Evolutionary conservation across 2,888 invertebrate species (phyloP).

Genomic region (Hetaerina titia): DNA sequence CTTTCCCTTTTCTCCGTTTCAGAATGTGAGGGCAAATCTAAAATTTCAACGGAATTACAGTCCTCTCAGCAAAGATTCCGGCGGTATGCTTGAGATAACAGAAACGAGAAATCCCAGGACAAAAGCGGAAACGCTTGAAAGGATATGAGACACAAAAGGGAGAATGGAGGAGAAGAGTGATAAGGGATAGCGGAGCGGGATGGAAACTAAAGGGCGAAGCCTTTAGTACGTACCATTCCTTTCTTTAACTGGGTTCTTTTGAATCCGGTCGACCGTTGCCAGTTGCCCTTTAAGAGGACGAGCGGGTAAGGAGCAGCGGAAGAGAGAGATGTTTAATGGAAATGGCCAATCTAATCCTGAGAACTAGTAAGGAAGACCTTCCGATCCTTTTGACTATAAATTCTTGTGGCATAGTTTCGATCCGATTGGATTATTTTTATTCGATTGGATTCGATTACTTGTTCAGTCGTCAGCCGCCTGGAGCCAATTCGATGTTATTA

Average conservation of each 20-base stretch:
- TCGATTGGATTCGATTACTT: neutral
- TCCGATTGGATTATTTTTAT: neutral
- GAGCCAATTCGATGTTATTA: no score
- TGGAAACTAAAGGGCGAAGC: neutral
- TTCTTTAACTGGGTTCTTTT: slow-evolving; percentile 4
- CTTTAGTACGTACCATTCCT: neutral
- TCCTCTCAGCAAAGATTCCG: no score
- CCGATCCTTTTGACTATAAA: neutral
- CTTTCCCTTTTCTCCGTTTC: no score
- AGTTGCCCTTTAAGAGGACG: neutral
- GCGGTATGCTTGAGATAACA: neutral
- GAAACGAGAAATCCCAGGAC: neutral
- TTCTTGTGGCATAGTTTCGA: neutral
- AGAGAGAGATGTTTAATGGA: neutral
- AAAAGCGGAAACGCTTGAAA: neutral
- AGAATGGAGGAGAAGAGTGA: neutral
- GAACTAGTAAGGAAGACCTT: neutral
- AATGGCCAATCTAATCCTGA: neutral
- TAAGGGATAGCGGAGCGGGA: neutral
- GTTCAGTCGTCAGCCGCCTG: neutral
- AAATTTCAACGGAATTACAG: no score
- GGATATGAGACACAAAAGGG: neutral
- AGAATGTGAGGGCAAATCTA: no score
- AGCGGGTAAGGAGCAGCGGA: neutral
- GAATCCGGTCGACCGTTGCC: neutral